Percentiles rank a stretch among this genome's conserved stretches.
Conservation (phyloP, 2,888 invertebrate species). For the Epiblema foenella region DNA sequence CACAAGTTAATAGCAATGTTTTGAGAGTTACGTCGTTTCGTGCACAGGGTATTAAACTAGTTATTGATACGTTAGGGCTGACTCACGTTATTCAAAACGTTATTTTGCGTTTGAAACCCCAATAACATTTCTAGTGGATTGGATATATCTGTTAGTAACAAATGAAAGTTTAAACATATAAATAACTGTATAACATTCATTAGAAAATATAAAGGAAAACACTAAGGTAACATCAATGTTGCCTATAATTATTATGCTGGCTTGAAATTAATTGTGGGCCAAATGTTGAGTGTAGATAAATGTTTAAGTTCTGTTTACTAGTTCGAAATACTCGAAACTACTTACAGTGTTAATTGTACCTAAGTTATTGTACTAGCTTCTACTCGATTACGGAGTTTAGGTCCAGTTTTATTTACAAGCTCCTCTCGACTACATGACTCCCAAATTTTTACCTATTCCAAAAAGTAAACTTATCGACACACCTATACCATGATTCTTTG, state of each 20-base stretch:
- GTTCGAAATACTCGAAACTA: not conserved
- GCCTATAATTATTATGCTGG: too few relatives aligned
- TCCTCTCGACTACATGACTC: not conserved
- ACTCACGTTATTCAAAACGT: conserved; percentile 3
- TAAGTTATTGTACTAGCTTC: too few relatives aligned
- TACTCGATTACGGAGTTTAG: not conserved
- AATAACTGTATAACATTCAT: not conserved
- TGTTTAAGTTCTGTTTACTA: not conserved
- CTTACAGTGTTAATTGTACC: not conserved
- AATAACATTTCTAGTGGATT: conserved; percentile 22
- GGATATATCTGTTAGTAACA: conserved; percentile 16
- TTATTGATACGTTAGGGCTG: conserved; percentile 8
- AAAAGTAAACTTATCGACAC: conserved; percentile 27
- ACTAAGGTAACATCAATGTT: too few relatives aligned
- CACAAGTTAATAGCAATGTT: not conserved
- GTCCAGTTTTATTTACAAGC: not conserved
- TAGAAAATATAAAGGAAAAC: too few relatives aligned
- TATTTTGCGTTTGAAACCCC: conserved; percentile 16
- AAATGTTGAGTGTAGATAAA: not conserved
- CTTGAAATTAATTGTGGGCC: too few relatives aligned
- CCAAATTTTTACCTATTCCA: conserved; percentile 20
- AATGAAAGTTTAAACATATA: not conserved
- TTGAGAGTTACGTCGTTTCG: not conserved
- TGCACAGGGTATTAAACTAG: not conserved
- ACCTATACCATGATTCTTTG: conserved; percentile 31